Evolutionary conservation across 30 jellyfish, hydroid and myxozoan species (phyloP).

Genomic region (Clytia hemisphaerica): DNA sequence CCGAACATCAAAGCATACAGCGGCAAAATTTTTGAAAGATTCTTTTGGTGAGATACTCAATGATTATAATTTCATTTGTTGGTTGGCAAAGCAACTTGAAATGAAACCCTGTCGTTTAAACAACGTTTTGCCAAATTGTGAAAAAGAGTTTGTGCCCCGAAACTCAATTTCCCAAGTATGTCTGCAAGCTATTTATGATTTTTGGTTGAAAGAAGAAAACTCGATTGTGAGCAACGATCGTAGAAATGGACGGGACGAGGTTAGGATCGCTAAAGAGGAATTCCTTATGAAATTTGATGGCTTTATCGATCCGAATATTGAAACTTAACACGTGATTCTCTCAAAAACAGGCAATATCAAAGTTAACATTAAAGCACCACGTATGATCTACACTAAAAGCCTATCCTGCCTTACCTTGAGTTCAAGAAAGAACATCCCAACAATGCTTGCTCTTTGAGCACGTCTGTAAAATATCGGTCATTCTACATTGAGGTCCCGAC

Average conservation of each 20-base stretch:
- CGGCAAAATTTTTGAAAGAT: conserved; percentile 1
- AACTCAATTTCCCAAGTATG: background rate
- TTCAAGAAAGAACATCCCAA: background rate
- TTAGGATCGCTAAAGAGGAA: too few species aligned
- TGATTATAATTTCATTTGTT: background rate
- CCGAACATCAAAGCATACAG: background rate
- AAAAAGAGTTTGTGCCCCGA: background rate
- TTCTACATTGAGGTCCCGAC: background rate
- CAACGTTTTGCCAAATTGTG: background rate
- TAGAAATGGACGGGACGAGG: conserved; percentile 8
- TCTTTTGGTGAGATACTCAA: background rate
- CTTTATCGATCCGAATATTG: background rate
- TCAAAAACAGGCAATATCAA: too few species aligned
- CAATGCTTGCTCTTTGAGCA: background rate
- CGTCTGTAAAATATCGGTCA: background rate
- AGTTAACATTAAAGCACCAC: background rate
- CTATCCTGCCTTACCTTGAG: background rate
- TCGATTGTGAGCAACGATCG: conserved; percentile 2
- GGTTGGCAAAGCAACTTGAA: background rate
- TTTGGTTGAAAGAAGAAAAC: background rate
- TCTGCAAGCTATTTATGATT: background rate
- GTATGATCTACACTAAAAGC: too few species aligned
- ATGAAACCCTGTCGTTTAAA: background rate
- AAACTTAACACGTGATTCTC: background rate
- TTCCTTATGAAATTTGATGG: too few species aligned